Conservation (phyloP, 1,140 invertebrate species). For the Penaeus japonicus region DNA sequence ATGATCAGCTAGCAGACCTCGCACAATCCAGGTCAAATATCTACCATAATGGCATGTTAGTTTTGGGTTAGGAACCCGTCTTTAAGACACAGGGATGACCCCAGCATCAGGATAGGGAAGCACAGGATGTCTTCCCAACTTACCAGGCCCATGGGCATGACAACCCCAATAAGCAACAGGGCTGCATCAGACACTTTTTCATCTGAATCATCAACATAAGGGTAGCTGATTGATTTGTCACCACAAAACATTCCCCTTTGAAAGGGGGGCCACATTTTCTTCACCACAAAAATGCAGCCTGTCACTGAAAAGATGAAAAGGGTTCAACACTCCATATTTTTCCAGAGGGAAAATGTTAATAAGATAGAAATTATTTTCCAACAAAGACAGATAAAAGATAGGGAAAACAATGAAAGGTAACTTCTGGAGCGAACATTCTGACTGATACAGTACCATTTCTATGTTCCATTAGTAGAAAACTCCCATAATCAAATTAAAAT, state of each 20-base stretch:
- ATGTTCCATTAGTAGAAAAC: too few relatives aligned
- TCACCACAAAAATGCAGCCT: conserved; percentile 56
- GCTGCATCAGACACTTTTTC: conserved; percentile 48
- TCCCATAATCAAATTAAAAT: too few relatives aligned
- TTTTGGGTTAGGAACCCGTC: neutral
- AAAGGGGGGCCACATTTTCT: conserved; percentile 63
- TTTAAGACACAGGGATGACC: neutral
- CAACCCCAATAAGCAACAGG: conserved; percentile 54
- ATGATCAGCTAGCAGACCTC: conserved; percentile 32
- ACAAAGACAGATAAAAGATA: neutral
- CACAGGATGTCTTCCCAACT: conserved; percentile 52
- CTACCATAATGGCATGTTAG: neutral
- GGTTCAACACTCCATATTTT: conserved; percentile 17
- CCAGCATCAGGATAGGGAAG: conserved; percentile 14
- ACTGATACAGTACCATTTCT: too few relatives aligned
- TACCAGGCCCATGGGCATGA: conserved; percentile 54
- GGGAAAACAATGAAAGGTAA: neutral
- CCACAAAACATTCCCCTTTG: conserved; percentile 73
- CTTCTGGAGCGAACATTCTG: neutral
- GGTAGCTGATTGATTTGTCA: conserved; percentile 70
- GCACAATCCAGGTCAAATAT: neutral
- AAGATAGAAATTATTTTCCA: too few relatives aligned
- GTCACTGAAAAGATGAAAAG: conserved; percentile 47
- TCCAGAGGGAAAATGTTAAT: too few relatives aligned
- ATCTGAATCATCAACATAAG: conserved; percentile 63